Base-by-base conservation (phyloP, 1,140 invertebrate genomes). In the Matsumurasca onukii region DNA sequence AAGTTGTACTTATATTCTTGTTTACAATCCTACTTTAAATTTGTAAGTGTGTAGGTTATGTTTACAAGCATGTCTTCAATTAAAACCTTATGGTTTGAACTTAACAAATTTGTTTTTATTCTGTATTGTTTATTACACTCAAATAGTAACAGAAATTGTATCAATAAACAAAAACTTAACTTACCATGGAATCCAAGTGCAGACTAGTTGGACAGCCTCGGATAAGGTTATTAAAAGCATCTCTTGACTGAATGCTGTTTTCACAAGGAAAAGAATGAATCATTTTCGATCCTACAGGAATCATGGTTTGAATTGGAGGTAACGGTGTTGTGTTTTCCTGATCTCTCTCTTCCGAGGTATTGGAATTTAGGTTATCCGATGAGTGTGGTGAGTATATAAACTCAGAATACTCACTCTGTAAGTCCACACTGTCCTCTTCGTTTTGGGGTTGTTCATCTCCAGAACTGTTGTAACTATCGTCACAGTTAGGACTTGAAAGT, bases 271-370 rank as follows among this genome's bases (percentile, higher is more conserved):
- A 39, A 12, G 61, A 63, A n/a, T 31, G 61, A 34, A 63, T 31
- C n/a, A 63, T 63, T 27, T 48, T 65, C 2, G 62, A 65, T 15
- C 62, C 62, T 2, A 22, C 39, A 24, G 62, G 31, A 27, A 65
- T n/a, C 62, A 65, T 65, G 1, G 62, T 65, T 27, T 65, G 62
- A 25, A 65, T 65, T 2, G 62, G 62, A 13, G 62, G 62, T 24
- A 65, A 45, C 17, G 5, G 25, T 3, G 39, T 45, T 51, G n/a
- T n/a, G n/a, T n/a, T n/a, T n/a, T n/a, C n/a, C n/a, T n/a, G n/a
- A n/a, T n/a, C n/a, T n/a, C n/a, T n/a, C n/a, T n/a, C n/a, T n/a
- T n/a, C n/a, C n/a, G n/a, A n/a, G n/a, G n/a, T n/a, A n/a, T n/a
- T n/a, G n/a, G n/a, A n/a, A n/a, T n/a, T n/a, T n/a, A n/a, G n/a